These are phyloP conservation scores for Lamprotornis superbus DNA, from an alignment of 2,113 vertebrate genomes.

Conservation along the genomic window DNA sequence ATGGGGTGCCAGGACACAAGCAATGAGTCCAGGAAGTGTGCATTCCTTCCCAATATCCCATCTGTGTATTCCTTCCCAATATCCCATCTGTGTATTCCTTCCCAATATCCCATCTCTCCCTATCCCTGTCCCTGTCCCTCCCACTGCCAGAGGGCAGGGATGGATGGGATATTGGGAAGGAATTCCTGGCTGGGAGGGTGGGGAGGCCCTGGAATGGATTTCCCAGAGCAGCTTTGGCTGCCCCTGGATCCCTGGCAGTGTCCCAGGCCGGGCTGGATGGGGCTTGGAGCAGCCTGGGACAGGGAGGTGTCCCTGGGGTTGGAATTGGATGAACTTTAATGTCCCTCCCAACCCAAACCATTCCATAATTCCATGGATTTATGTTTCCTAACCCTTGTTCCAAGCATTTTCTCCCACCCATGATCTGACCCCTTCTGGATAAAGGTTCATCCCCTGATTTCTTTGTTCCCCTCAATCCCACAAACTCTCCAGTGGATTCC, in stretches of 20 bases:
- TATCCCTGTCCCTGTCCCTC: not conserved
- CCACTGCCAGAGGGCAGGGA: not conserved
- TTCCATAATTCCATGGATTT: not conserved
- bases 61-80: too few relatives aligned
- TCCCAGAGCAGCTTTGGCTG: not conserved
- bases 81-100: too few relatives aligned
- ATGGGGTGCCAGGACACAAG: not conserved
- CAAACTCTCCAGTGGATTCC: not conserved
- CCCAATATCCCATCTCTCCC: too few relatives aligned
- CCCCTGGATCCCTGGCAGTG: not conserved
- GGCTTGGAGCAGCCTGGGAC: not conserved
- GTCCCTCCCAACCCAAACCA: not conserved
- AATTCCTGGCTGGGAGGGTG: not conserved
- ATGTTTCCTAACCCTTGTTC: not conserved
- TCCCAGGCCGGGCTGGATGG: fast-evolving
- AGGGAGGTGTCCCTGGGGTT: not conserved
- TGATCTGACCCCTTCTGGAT: not conserved
- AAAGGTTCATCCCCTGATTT: not conserved
- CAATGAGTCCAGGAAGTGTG: not conserved
- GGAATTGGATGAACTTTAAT: not conserved
- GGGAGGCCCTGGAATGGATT: fast-evolving
- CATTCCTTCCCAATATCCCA: not conserved
- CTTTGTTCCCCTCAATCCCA: not conserved
- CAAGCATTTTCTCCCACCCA: not conserved
- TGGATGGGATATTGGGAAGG: not conserved